A percentile compares a stretch with the other conserved stretches of the same genome.
These are phyloP conservation scores for Megaceryle maxima DNA, from an alignment of 2,113 vertebrate genomes.

Conservation along the genomic window DNA sequence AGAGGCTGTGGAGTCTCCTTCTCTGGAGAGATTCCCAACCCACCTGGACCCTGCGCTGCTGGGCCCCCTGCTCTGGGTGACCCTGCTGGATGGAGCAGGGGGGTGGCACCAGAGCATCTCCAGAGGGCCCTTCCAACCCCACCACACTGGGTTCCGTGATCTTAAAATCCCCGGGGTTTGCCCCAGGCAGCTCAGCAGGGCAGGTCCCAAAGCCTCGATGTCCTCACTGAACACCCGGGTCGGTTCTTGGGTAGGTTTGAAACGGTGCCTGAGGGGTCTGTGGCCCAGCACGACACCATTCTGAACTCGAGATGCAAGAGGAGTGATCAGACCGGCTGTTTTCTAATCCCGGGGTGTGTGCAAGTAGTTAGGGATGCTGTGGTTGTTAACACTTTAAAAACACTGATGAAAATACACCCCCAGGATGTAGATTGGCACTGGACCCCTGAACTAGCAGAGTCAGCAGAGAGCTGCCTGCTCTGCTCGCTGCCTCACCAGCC, in stretches of 20 bases:
- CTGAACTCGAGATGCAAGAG: not conserved
- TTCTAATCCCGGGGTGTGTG: not conserved
- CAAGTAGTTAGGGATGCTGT: not conserved
- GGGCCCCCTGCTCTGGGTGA: not conserved
- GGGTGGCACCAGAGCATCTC: not conserved
- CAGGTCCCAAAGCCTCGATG: not conserved
- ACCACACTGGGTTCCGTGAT: not conserved
- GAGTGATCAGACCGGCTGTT: not conserved
- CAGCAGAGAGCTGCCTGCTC: not conserved
- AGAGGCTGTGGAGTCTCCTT: not conserved
- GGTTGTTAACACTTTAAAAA: not conserved
- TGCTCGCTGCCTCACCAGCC: not conserved
- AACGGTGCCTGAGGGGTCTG: not conserved
- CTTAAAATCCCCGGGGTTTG: not conserved
- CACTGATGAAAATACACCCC: not conserved
- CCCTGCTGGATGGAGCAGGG: not conserved
- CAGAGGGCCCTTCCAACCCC: not conserved
- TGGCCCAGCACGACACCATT: not conserved
- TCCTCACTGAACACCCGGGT: not conserved
- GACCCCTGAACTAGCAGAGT: not conserved
- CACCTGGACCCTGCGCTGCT: not conserved
- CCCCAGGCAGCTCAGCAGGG: not conserved
- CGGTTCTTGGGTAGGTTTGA: not conserved
- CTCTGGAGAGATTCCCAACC: not conserved
- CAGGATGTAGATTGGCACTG: not conserved